Percentiles rank a stretch among this genome's conserved stretches.
These are phyloP conservation scores for Lepeophtheirus salmonis DNA, from an alignment of 1,140 invertebrate genomes.

Conservation along the genomic window DNA sequence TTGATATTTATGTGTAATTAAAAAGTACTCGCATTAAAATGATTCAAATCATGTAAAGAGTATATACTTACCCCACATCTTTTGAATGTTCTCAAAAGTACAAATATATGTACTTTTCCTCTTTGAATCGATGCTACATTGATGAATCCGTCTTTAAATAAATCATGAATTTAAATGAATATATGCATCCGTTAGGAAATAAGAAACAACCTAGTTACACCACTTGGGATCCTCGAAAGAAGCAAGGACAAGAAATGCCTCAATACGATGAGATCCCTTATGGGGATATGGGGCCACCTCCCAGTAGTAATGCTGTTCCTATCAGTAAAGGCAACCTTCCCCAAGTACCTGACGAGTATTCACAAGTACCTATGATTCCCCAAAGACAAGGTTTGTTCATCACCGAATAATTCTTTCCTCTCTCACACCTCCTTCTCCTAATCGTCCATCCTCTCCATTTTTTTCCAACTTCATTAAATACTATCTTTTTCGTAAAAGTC, in stretches of 20 bases:
- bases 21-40: no score
- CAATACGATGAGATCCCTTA: constrained; percentile 18
- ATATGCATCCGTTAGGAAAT: constrained; percentile 46
- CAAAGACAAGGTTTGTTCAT: constrained; percentile 17
- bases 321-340: constrained; percentile 12
- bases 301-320: constrained; percentile 2
- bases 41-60: no score
- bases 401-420: background rate
- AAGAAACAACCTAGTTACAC: constrained; percentile 5
- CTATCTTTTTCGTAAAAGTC: no score
- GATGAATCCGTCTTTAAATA: no score
- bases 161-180: no score
- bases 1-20: no score
- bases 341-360: constrained; percentile 13
- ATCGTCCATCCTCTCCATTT: background rate
- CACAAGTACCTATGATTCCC: constrained; percentile 15
- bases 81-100: no score
- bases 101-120: no score
- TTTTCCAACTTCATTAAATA: background rate
- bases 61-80: no score
- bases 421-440: background rate
- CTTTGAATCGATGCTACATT: no score
- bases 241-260: background rate
- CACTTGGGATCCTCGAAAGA: constrained; percentile 12
- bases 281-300: constrained; percentile 13